Base-by-base conservation (phyloP, 2,797 vertebrate genomes). In the Sphaeramia orbicularis region DNA sequence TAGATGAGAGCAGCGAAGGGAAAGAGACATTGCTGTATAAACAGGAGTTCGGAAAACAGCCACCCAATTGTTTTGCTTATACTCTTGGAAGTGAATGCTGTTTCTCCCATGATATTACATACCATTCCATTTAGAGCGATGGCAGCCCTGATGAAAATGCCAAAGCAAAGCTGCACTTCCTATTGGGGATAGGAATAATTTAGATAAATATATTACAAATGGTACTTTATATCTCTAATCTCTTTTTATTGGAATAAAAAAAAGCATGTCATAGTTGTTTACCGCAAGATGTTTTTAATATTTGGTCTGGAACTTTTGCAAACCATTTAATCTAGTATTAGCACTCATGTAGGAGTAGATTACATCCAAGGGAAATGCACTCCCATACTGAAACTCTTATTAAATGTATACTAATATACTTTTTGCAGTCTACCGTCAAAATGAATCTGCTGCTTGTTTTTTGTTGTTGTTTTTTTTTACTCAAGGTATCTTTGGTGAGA, bases 51-150 rank as follows among this genome's bases (percentile, higher is more conserved):
- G 85, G 85, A 93, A 93, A 92, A 92, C 88, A 92, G 86, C 85
- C 87, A 76, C 70, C 70, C 62, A 55, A 85, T 88, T 92, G 93
- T 93, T 94, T 91, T 91, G 82, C 86, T 92, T 87, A 86, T 86
- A 50, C 80, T 88, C 76, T 76, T 81, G 82, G 91, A 91, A 86
- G 83, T 93, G 94, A 94, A 93, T 91, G 79, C 89, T 91, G 90
- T 86, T 89, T 82, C 78, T 80, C 75, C 78, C 72, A 75, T 65
- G 84, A 90, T 92, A 85, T 80, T 86, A 87, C 91, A 97, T 97
- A 95, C 96, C 96, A 95, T 95, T 96, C 97, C 97, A 95, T 99
- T 94, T 99, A 94, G 76, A 95, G 93, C 69, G 90, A 92, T 92
- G 91, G 81, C 89, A 83, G 92, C 90, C 74, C 86, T 30, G 84